These are phyloP conservation scores for Sialia sialis DNA, from an alignment of 2,113 vertebrate genomes.

Conservation along the genomic window DNA sequence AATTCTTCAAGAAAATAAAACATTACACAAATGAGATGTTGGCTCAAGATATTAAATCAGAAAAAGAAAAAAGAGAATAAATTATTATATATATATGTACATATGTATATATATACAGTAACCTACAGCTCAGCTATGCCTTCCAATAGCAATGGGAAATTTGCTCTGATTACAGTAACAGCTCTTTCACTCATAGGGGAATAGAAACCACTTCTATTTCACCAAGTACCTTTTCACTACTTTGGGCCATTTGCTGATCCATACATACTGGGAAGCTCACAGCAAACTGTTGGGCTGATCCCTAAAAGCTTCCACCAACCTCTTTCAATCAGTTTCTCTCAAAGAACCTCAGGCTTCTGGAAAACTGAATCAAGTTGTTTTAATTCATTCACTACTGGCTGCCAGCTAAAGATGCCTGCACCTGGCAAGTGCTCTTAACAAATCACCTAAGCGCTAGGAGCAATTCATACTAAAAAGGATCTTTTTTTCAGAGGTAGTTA, in stretches of 20 bases:
- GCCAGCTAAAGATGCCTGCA: conserved; percentile 1
- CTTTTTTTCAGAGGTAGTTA: background rate
- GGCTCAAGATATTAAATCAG: background rate
- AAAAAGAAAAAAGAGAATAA: background rate
- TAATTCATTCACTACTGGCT: background rate
- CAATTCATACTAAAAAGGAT: background rate
- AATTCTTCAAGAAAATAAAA: background rate
- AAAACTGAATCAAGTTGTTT: background rate
- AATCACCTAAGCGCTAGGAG: background rate
- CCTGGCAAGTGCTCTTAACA: background rate
- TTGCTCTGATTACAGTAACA: background rate
- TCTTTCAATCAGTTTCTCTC: background rate
- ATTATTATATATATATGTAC: accelerated
- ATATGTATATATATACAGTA: no score
- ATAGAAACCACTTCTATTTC: background rate
- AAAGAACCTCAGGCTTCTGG: background rate
- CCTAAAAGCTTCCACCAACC: background rate
- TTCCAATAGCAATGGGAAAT: background rate
- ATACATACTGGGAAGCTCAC: background rate
- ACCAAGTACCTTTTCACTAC: background rate
- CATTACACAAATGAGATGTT: background rate
- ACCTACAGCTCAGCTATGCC: background rate
- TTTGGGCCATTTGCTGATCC: background rate
- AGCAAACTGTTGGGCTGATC: background rate
- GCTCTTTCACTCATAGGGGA: background rate